phyloP scores from a whole-genome alignment of 1,140 invertebrate species.

The Drosophila bocki region DNA sequence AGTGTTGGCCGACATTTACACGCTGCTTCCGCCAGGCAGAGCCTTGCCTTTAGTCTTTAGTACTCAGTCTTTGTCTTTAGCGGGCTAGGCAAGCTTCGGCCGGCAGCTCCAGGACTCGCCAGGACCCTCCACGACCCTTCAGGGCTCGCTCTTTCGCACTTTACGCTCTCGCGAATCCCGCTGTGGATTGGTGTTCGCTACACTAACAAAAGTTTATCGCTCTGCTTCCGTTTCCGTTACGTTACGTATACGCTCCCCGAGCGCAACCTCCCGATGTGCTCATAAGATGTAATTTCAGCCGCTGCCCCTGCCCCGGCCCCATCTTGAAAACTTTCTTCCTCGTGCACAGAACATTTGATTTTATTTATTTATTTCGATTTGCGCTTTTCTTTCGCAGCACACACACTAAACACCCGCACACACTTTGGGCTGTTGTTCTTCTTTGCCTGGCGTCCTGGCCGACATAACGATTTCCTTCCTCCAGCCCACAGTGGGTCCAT shows the following conservation, averaged over 20 bases:
- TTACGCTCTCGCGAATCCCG: constrained; percentile 63
- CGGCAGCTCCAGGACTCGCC: constrained; percentile 22
- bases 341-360: constrained; percentile 70
- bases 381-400: constrained; percentile 47
- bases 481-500: constrained; percentile 25
- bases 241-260: constrained; percentile 53
- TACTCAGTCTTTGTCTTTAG: constrained; percentile 35
- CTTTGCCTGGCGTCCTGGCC: constrained; percentile 34
- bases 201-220: constrained; percentile 82
- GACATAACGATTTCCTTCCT: constrained; percentile 74
- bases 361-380: constrained; percentile 84
- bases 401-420: constrained; percentile 19
- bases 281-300: constrained; percentile 80
- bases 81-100: constrained; percentile 22
- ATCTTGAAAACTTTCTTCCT: constrained; percentile 54
- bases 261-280: constrained; percentile 68
- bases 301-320: constrained; percentile 30
- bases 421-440: constrained; percentile 13
- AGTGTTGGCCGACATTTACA: constrained; percentile 77
- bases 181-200: constrained; percentile 57
- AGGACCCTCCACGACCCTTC: constrained; percentile 16
- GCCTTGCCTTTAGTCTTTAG: constrained; percentile 23
- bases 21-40: constrained; percentile 59
- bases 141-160: constrained; percentile 69
- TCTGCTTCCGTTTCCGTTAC: constrained; percentile 79